These are phyloP conservation scores for Philhelius pedissequus DNA, from an alignment of 2,888 invertebrate species.

Conservation along the genomic window DNA sequence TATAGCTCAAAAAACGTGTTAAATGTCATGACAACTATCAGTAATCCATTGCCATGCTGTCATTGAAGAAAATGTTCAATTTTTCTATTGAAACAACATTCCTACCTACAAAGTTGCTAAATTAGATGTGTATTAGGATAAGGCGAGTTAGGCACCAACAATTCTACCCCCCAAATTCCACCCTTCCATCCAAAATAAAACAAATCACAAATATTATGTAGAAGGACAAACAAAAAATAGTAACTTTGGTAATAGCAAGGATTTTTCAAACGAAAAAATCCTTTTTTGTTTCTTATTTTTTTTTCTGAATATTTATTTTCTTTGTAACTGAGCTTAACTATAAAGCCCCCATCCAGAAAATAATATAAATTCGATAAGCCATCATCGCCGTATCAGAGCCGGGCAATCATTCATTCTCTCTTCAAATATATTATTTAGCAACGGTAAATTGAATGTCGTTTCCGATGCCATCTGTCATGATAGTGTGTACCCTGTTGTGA, in stretches of 20 bases:
- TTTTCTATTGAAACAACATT: too few species aligned
- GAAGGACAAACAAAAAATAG: not conserved
- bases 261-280: conserved; percentile 4
- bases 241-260: conserved; percentile 13
- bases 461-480: conserved; percentile 68
- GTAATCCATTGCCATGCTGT: too few species aligned
- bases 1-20: too few species aligned
- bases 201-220: not conserved
- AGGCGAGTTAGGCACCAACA: too few species aligned
- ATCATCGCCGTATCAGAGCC: conserved; percentile 57
- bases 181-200: not conserved
- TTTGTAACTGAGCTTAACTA: conserved; percentile 5
- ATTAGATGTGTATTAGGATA: too few species aligned
- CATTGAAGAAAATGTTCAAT: too few species aligned
- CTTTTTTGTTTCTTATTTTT: not conserved
- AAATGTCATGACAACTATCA: too few species aligned
- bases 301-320: not conserved
- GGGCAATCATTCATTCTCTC: conserved; percentile 62
- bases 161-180: not conserved
- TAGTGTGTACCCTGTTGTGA: conserved; percentile 59
- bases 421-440: conserved; percentile 67
- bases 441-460: conserved; percentile 68
- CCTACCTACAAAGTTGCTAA: too few species aligned
- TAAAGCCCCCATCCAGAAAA: not conserved
- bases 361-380: conserved; percentile 60